phyloP scores from a whole-genome alignment of 2,113 vertebrate genomes.

The Pandion haliaetus region DNA sequence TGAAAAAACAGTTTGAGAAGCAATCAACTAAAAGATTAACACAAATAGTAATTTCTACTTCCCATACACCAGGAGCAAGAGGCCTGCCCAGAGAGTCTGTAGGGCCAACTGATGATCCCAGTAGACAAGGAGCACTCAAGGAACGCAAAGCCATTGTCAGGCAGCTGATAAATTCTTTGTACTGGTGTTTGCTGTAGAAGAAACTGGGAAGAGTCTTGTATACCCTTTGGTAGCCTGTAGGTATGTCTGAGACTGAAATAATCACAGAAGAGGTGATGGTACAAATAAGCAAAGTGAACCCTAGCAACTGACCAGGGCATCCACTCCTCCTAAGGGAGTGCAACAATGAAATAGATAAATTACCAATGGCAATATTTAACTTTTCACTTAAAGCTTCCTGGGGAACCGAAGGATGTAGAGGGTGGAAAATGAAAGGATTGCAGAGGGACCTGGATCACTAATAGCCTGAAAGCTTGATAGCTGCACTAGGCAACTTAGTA shows the following conservation, averaged over 20 bases:
- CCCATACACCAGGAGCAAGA: background rate
- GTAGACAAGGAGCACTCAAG: background rate
- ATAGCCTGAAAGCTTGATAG: background rate
- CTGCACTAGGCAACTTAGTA: background rate
- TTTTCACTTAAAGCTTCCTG: background rate
- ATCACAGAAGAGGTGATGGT: background rate
- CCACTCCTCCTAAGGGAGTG: background rate
- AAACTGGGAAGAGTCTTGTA: background rate
- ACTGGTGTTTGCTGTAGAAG: background rate
- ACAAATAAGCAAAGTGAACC: background rate
- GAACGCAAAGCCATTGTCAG: background rate
- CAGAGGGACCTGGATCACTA: background rate
- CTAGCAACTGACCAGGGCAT: background rate
- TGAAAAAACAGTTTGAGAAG: background rate
- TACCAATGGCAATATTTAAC: background rate
- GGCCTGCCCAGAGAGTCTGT: background rate
- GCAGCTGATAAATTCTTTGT: background rate
- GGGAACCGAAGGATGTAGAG: background rate
- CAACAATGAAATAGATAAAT: background rate
- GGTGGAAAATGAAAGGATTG: background rate
- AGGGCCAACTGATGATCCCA: background rate
- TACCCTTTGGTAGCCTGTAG: background rate
- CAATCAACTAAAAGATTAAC: background rate
- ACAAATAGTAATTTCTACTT: background rate
- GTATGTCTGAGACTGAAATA: background rate